A percentile compares a stretch with the other conserved stretches of the same genome.
Conservation (phyloP, 2,888 invertebrate species). For the Ctenicera cuprea region DNA sequence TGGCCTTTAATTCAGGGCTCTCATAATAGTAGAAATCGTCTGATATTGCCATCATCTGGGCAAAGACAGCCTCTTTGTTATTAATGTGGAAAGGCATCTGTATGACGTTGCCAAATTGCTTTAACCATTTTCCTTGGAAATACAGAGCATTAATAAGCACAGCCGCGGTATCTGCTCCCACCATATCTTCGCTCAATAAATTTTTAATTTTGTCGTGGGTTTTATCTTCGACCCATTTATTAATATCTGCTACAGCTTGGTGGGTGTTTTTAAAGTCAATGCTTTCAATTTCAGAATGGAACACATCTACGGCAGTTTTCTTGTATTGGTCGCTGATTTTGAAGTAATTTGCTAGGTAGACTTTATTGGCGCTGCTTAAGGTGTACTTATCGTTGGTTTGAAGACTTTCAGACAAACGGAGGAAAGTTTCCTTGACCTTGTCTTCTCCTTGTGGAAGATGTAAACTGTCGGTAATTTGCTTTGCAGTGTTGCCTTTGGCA, state of each 20-base stretch:
- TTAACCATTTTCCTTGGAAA: conserved; percentile 65
- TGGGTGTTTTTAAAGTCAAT: conserved; percentile 58
- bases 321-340: conserved; percentile 75
- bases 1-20: conserved; percentile 60
- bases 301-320: conserved; percentile 76
- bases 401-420: too few relatives aligned
- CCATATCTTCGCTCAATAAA: conserved; percentile 58
- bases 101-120: conserved; percentile 54
- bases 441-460: too few relatives aligned
- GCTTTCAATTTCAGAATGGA: conserved; percentile 76
- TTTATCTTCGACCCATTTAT: conserved; percentile 67
- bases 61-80: conserved; percentile 53
- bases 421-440: too few relatives aligned
- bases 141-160: conserved; percentile 67
- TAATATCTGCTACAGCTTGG: conserved; percentile 62
- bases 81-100: conserved; percentile 60
- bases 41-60: too few relatives aligned
- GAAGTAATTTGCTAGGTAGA: conserved; percentile 77
- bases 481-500: too few relatives aligned
- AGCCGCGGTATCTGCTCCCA: conserved; percentile 60
- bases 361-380: conserved; percentile 73
- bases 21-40: conserved; percentile 65
- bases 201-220: conserved; percentile 67
- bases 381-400: too few relatives aligned
- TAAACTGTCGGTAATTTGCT: too few relatives aligned